Base-by-base conservation (phyloP, 2,888 invertebrate genomes). In the Hirtodrosophila trivittata region DNA sequence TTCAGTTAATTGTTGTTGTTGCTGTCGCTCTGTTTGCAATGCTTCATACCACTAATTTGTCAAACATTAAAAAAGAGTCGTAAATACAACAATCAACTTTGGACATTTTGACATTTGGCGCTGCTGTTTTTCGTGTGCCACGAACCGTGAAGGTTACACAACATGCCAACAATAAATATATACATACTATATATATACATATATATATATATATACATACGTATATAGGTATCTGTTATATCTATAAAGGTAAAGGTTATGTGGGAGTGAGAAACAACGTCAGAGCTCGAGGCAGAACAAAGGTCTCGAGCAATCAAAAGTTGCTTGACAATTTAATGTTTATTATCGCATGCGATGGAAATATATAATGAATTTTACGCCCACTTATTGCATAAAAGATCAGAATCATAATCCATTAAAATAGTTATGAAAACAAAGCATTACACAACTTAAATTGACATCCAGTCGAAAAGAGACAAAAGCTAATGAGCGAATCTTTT, bases 81-180 rank as follows among this genome's bases (percentile, higher is more conserved):
- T 85, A 83, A 83, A 85, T 85, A 83, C 72, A 83, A 83, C 80
- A 85, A 85, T 85, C 85, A 83, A 76, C 78, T 66, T 60, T 78
- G 65, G 64, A 80, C 82, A 70, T 85, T 85, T 69, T 63, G 78
- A 73, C 78, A 85, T 80, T 82, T 66, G 66, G 62, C 60, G 66
- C 62, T 62, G 69, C 37, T 57, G 56, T 60, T 56, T 63, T 77
- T 66, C 60, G 66, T 57, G 77, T 63, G 65, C 47, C 33, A 42
- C 72, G 59, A 75, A 75, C 64, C 85, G 42, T 82, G 83, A 83
- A 85, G 83, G 82, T 75, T 77, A 68, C 37, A 38, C 13, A 16
- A n/a, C 26, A 26, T 38, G 32, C 13, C 35, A 39, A 18, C 14
- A 30, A 25, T 25, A 25, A 4, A 25, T 16, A 52, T 16, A 37